Base-by-base conservation (phyloP, 2,888 invertebrate species). In the Anthrax anthrax region DNA sequence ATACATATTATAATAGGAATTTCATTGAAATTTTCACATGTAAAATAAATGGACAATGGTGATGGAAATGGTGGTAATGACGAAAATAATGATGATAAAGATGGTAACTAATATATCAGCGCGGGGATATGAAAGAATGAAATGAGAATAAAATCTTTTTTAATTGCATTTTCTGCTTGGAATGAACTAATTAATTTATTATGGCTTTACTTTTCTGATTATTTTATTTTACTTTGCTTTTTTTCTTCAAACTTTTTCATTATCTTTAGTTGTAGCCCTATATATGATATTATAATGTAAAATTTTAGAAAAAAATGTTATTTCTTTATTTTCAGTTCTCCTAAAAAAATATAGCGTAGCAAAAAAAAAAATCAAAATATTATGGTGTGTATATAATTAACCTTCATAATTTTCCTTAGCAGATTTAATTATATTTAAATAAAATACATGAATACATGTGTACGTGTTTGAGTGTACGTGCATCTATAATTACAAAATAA, bases 101-200 rank as follows among this genome's bases (percentile, higher is more conserved):
- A 23, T 23, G 23, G 23, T 32, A 32, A 32, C 8, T 27, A 9
- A 27, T 32, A 12, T 32, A 32, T 32, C 29, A 32, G 29, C 9
- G 29, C 3, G 29, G 29, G 29, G 13, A 9, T 32, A 9, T 12
- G 29, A 32, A 32, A 42, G 39, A 38, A 39, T 37, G 38, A 49
- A 41, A 46, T 39, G 46, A 44, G 48, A 46, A 43, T 45, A 49
- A 50, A 56, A 55, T 51, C 47, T 47, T 51, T 56, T 58, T 58
- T 64, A 64, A 63, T 62, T 62, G 60, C 61, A 58, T 62, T 61
- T 56, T 58, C 55, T 55, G 56, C 56, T 57, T 53, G 54, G 52
- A 55, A 55, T 56, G 56, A 60, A 58, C 60, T 61, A 64, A 64
- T 65, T 63, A 65, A 64, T 63, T 65, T 61, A 60, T 60, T 63